These are phyloP conservation scores for Pan troglodytes DNA, from an alignment of 2,113 vertebrate genomes.

Conservation along the genomic window NHGRI_mPanTro3-v2.1_pri NC_072417.2:58550001-58550500, in stretches of 20 bases:
- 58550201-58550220: neutral
- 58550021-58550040: neutral
- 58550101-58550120: neutral
- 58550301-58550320: neutral
- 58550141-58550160: neutral
- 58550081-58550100: neutral
- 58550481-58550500: neutral
- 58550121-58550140: no score
- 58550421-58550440: neutral
- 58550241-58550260: neutral
- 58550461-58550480: neutral
- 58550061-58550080: neutral
- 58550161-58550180: neutral
- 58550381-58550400: neutral
- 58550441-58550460: neutral
- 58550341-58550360: neutral
- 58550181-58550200: neutral
- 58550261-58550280: neutral
- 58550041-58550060: neutral
- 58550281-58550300: neutral
- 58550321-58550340: accelerated
- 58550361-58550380: neutral
- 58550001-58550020: neutral
- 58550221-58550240: neutral
- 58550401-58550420: neutral